Conservation (phyloP, 1,140 invertebrate genomes). For the Hestina assimilis region DNA sequence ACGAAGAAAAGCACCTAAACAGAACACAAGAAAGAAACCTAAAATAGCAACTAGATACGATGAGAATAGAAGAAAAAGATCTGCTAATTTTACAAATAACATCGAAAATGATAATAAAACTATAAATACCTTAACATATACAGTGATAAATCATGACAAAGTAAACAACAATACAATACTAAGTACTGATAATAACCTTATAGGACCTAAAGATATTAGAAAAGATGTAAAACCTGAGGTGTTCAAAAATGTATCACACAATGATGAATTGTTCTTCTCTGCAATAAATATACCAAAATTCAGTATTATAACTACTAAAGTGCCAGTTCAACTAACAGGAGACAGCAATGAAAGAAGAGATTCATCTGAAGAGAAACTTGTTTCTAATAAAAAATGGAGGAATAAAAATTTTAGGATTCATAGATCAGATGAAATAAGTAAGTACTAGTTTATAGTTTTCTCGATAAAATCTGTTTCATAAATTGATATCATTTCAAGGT, state of each 20-base stretch:
- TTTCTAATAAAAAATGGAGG: too few species aligned
- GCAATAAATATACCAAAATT: conserved; percentile 13
- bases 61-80: conserved; percentile 38
- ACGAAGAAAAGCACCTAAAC: conserved; percentile 18
- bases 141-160: neutral
- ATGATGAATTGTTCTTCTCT: neutral
- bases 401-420: too few species aligned
- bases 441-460: too few species aligned
- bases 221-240: neutral
- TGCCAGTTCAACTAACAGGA: conserved; percentile 13
- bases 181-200: too few species aligned
- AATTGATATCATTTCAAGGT: too few species aligned
- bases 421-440: too few species aligned
- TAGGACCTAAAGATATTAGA: neutral
- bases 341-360: conserved; percentile 12
- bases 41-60: conserved; percentile 27
- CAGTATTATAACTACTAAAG: conserved; percentile 19
- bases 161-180: neutral
- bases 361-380: conserved; percentile 39
- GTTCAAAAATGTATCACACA: neutral
- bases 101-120: conserved; percentile 20
- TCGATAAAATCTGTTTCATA: too few species aligned
- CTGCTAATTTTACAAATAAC: conserved; percentile 41
- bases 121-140: neutral
- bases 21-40: conserved; percentile 16